Conservation (phyloP, 2,113 vertebrate species). For the Gadus chalcogrammus region DNA sequence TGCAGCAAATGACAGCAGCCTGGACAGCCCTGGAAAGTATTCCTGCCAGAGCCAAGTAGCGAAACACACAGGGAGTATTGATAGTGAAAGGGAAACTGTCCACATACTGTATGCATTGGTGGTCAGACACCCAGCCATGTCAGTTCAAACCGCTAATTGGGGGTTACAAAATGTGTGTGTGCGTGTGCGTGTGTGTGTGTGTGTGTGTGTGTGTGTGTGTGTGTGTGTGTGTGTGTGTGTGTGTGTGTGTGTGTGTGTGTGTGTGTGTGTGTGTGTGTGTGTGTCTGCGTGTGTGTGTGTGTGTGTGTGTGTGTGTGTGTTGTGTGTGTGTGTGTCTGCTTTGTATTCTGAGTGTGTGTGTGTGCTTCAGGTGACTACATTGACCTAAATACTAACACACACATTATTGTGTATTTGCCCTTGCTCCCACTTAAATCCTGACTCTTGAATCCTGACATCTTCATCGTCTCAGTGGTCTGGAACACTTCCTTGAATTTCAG, state of each 20-base stretch:
- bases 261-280: too few species aligned
- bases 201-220: not conserved
- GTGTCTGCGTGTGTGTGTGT: too few species aligned
- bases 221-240: not conserved
- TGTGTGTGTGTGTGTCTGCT: too few species aligned
- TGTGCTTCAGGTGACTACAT: not conserved
- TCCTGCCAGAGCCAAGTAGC: constrained; percentile 13
- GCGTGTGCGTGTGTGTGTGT: not conserved
- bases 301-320: too few species aligned
- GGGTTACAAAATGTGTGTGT: not conserved
- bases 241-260: not conserved
- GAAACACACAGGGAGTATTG: constrained; percentile 63
- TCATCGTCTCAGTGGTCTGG: too few species aligned
- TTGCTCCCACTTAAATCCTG: too few species aligned
- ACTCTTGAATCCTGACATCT: too few species aligned
- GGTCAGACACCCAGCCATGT: not conserved
- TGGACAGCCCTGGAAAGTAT: constrained; percentile 56
- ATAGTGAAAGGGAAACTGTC: constrained; percentile 41
- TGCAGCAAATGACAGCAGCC: not conserved
- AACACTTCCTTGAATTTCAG: too few species aligned
- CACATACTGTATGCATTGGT: constrained; percentile 7
- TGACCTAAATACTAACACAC: too few species aligned
- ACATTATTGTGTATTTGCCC: too few species aligned
- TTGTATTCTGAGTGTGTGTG: not conserved
- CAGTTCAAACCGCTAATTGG: constrained; percentile 1